Evolutionary conservation across 2,113 vertebrate species (phyloP).

Genomic region (Odontesthes bonariensis): DNA sequence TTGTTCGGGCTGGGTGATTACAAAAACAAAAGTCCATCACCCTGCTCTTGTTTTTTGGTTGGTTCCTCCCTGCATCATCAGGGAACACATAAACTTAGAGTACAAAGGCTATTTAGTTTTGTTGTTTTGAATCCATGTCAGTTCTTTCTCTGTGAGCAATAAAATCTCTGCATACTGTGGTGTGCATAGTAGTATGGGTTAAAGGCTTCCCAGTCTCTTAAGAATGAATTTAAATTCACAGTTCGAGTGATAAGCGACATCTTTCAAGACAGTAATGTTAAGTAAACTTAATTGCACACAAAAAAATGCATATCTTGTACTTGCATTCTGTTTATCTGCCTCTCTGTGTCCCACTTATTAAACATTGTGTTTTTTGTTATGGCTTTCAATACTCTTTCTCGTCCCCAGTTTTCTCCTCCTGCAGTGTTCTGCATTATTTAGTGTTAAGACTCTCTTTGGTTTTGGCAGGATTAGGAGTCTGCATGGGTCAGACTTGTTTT

Average conservation of each 20-base stretch:
- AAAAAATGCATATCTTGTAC: too few relatives aligned
- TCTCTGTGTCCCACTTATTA: background rate
- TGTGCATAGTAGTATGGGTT: too few relatives aligned
- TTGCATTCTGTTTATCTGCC: too few relatives aligned
- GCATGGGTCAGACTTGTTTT: conserved; percentile 47
- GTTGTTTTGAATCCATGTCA: background rate
- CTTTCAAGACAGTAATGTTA: background rate
- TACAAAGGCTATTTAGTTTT: background rate
- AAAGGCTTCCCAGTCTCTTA: too few relatives aligned
- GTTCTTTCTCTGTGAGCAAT: background rate
- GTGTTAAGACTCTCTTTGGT: conserved; percentile 49
- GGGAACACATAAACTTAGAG: background rate
- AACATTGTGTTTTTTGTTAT: conserved; percentile 14
- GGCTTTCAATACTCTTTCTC: background rate
- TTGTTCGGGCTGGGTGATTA: conserved; percentile 14
- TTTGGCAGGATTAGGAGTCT: conserved; percentile 42
- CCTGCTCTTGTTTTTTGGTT: background rate
- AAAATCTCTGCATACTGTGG: too few relatives aligned
- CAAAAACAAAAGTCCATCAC: background rate
- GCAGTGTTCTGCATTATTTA: conserved; percentile 41
- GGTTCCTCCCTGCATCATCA: background rate
- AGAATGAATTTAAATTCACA: too few relatives aligned
- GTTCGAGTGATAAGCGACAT: too few relatives aligned
- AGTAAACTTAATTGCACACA: conserved; percentile 18
- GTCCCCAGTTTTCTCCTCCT: background rate